Conservation (phyloP, 2,113 vertebrate species). For the Sinocyclocheilus anophthalmus region DNA sequence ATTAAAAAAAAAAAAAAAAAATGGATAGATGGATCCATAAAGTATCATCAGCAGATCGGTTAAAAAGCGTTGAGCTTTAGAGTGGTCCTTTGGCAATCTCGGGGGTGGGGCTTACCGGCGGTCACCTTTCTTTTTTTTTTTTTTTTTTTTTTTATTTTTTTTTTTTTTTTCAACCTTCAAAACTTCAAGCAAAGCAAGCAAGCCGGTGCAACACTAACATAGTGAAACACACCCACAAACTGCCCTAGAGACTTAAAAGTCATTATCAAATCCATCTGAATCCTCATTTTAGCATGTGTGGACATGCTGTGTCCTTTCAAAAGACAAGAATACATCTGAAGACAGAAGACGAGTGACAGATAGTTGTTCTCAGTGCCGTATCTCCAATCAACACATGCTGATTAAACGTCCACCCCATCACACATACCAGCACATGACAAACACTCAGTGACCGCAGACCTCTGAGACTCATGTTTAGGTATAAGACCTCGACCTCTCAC, state of each 20-base stretch:
- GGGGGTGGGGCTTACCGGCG: too few relatives aligned
- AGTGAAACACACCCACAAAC: neutral
- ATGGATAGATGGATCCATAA: too few relatives aligned
- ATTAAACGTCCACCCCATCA: slow-evolving; percentile 51
- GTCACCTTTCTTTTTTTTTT: too few relatives aligned
- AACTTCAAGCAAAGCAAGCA: too few relatives aligned
- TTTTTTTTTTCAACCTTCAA: too few relatives aligned
- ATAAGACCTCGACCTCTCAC: too few relatives aligned
- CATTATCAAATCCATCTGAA: slow-evolving; percentile 22
- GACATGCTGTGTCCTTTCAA: slow-evolving; percentile 33
- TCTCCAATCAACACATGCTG: slow-evolving; percentile 65
- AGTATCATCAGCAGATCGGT: too few relatives aligned
- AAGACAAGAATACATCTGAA: neutral
- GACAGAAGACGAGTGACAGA: slow-evolving; percentile 7
- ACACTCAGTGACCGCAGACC: neutral
- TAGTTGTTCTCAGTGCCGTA: slow-evolving; percentile 45
- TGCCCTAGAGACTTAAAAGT: slow-evolving; percentile 27
- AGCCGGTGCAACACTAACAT: too few relatives aligned
- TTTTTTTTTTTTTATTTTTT: too few relatives aligned
- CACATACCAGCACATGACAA: neutral
- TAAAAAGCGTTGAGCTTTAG: too few relatives aligned
- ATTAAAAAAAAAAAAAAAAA: too few relatives aligned
- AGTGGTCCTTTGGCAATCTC: too few relatives aligned
- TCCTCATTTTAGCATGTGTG: neutral
- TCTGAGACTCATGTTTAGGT: neutral